Base-by-base conservation (phyloP, 2,888 invertebrate species). In the Eutolmus rufibarbis region DNA sequence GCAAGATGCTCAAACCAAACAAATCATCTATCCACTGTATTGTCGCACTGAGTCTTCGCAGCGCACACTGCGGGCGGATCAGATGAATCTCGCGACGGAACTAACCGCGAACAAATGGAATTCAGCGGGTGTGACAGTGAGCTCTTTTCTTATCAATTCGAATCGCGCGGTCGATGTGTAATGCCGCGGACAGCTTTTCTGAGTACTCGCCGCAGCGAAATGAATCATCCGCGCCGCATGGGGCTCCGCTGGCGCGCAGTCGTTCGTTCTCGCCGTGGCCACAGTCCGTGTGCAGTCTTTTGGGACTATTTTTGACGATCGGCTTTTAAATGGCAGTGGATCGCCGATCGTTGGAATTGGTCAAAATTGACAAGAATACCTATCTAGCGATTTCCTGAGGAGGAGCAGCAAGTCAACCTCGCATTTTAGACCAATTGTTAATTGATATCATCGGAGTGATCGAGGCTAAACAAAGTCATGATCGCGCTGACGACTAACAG, bases 61-160 rank as follows among this genome's bases (percentile, higher is more conserved):
- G 40, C 82, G 51, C 57, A 1, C 23, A 57, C 23, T 37, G 66
- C 79, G 31, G 57, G 19, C 66, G 82, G 37, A 56, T 37, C 46
- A 82, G 82, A 82, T 82, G 82, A 82, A 57, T 51, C 51, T 82
- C 82, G 82, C 82, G 34, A 66, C 82, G 37, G 82, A 82, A 82
- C 82, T 82, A 82, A 82, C 78, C 34, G 31, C 74, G 74, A 74
- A 31, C 74, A 74, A 43, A 43, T 85, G 85, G 74, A 85, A 85
- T 85, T 66, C 85, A 85, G 85, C 85, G 85, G 85, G 85, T 85
- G 85, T 85, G 85, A 85, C 85, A 85, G 16, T 43, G 74, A 74
- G 85, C 74, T 85, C 85, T 74, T 85, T 74, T 74, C 85, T 85
- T 85, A 85, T 85, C 85, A 74, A 85, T 74, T 46, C 43, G 46